Evolutionary conservation across 2,797 vertebrate species (phyloP).

Genomic region (Hyperoplus lanceolatus): DNA sequence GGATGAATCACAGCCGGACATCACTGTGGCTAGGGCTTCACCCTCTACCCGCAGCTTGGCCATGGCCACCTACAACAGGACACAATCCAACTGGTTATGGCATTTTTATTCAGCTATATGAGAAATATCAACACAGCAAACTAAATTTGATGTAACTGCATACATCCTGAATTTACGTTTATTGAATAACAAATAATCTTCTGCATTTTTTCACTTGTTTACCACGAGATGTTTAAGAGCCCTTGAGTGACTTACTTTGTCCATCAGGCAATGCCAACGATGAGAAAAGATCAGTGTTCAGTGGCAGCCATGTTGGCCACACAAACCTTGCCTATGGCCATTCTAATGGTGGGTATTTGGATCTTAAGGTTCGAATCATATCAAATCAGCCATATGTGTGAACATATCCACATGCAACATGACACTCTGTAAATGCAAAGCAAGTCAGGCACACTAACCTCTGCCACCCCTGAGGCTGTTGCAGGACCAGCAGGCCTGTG

Average conservation of each 20-base stretch:
- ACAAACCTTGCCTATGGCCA: neutral
- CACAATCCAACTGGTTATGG: neutral
- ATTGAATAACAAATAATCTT: neutral
- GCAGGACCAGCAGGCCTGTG: conserved; percentile 58
- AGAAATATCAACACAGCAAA: neutral
- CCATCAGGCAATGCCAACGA: neutral
- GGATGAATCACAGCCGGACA: conserved; percentile 89
- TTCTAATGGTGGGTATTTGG: neutral
- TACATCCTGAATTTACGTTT: neutral
- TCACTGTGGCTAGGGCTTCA: conserved; percentile 80
- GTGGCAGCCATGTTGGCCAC: neutral
- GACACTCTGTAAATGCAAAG: conserved; percentile 6
- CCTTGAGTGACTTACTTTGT: no score
- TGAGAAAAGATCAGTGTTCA: neutral
- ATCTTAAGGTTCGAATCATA: conserved; percentile 2
- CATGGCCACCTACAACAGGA: conserved; percentile 76
- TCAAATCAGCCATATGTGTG: neutral
- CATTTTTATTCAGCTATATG: neutral
- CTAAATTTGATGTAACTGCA: neutral
- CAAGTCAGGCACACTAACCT: conserved; percentile 79
- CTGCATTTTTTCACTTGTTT: no score
- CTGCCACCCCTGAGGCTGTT: conserved; percentile 86
- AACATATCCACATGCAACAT: neutral
- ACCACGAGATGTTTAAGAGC: no score
- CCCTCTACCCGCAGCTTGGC: conserved; percentile 85